These are phyloP conservation scores for Anas bahamensis DNA, from an alignment of 2,797 vertebrate genomes.

Conservation along the genomic window DNA sequence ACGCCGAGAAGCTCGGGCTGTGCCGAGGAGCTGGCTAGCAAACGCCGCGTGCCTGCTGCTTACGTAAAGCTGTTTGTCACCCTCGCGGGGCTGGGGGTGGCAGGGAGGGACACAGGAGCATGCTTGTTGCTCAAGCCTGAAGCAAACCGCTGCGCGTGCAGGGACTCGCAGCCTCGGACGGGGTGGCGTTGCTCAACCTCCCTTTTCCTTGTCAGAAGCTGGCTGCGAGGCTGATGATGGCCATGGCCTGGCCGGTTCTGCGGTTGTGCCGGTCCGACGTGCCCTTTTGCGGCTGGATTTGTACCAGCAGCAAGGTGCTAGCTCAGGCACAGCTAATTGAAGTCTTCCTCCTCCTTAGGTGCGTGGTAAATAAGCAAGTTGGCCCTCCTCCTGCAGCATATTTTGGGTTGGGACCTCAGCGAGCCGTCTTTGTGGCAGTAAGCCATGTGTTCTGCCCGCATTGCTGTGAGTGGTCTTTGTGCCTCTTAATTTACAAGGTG, in stretches of 20 bases:
- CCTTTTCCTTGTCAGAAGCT: not conserved
- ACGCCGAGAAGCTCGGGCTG: accelerated
- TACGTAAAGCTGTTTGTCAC: not conserved
- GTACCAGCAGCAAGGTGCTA: not conserved
- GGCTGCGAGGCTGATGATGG: not conserved
- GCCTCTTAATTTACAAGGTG: not conserved
- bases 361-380: not conserved
- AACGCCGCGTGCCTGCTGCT: not conserved
- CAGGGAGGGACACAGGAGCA: not conserved
- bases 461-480: not conserved
- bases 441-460: accelerated
- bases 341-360: not conserved
- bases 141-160: not conserved
- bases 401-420: not conserved
- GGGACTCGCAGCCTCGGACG: accelerated
- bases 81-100: not conserved
- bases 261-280: not conserved
- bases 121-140: not conserved
- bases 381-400: not conserved
- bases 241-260: not conserved
- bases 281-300: not conserved
- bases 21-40: not conserved
- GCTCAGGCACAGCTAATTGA: not conserved
- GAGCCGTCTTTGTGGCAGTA: not conserved
- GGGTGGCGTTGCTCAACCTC: not conserved